A percentile compares a stretch with the other conserved stretches of the same genome.
Evolutionary conservation across 2,888 invertebrate species (phyloP).

Genomic region (Agonopterix subpropinquella): DNA sequence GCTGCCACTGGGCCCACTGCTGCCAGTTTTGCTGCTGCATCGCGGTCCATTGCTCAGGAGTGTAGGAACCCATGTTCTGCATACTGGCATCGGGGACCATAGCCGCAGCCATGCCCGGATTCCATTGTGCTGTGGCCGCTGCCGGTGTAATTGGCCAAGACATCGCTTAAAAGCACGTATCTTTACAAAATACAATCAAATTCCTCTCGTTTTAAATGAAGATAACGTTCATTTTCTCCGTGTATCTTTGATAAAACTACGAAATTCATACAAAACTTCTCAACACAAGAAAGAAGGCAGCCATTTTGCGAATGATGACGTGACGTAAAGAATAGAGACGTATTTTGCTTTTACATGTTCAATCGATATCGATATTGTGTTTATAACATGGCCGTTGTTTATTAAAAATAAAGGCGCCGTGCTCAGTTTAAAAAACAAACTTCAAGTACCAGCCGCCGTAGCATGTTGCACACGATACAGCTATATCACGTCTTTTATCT

Average conservation of each 20-base stretch:
- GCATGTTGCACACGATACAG: no score
- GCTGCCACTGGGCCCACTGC: slow-evolving; percentile 86
- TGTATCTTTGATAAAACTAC: no score
- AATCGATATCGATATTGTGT: no score
- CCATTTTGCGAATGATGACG: not conserved
- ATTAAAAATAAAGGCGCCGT: no score
- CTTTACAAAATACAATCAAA: not conserved
- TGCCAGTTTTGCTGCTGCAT: slow-evolving; percentile 82
- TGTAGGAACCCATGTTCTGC: slow-evolving; percentile 61
- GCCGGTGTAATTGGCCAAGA: slow-evolving; percentile 55
- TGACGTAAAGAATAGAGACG: not conserved
- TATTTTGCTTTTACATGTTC: not conserved
- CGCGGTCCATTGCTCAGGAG: slow-evolving; percentile 81
- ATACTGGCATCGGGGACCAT: slow-evolving; percentile 39
- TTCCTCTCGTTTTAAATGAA: no score
- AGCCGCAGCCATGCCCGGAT: slow-evolving; percentile 34
- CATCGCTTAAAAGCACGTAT: slow-evolving; percentile 29
- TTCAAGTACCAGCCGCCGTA: no score
- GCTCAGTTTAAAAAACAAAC: no score
- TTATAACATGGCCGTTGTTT: no score
- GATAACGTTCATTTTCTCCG: no score
- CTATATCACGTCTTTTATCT: no score
- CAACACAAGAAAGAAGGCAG: no score
- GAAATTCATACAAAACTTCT: no score
- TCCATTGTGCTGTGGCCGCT: slow-evolving; percentile 46